These are phyloP conservation scores for Drosophila trapezifrons DNA, from an alignment of 1,140 invertebrate species.

Conservation along the genomic window DNA sequence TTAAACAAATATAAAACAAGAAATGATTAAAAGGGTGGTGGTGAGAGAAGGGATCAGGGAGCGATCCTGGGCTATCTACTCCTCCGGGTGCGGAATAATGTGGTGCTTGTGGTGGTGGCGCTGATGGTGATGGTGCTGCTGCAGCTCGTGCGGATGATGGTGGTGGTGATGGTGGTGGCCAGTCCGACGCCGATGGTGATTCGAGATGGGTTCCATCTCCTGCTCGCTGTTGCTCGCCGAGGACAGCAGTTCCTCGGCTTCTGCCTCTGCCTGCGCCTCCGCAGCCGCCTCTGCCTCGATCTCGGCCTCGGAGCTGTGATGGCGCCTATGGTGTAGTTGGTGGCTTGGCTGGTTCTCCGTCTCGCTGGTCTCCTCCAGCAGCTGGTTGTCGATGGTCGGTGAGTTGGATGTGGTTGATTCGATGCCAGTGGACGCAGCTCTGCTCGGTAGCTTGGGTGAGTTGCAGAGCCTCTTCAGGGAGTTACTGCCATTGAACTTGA, in stretches of 20 bases:
- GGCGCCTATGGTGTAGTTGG: constrained; percentile 55
- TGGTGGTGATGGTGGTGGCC: constrained; percentile 51
- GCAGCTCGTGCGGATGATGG: constrained; percentile 52
- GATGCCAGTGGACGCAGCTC: constrained; percentile 17
- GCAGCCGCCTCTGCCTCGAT: constrained; percentile 14
- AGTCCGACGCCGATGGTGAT: constrained; percentile 33
- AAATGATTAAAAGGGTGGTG: constrained; percentile 30
- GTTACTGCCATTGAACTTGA: constrained; percentile 51
- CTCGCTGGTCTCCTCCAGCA: constrained; percentile 66
- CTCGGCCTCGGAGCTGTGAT: constrained; percentile 29
- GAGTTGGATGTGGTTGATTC: constrained; percentile 68
- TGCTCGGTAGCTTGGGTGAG: constrained; percentile 24
- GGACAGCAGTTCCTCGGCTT: constrained; percentile 26
- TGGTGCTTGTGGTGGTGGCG: constrained; percentile 58
- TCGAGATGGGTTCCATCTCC: constrained; percentile 37
- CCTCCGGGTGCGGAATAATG: constrained; percentile 38
- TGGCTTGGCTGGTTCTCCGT: constrained; percentile 39
- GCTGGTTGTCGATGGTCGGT: constrained; percentile 68
- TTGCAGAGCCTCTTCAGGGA: constrained; percentile 46
- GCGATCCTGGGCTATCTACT: constrained; percentile 33
- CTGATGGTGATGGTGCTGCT: constrained; percentile 48
- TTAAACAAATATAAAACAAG: constrained; percentile 61
- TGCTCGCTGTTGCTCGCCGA: constrained; percentile 45
- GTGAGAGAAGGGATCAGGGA: neutral
- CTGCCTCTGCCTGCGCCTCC: neutral